A percentile compares a stretch with the other conserved stretches of the same genome.
phyloP scores from a whole-genome alignment of 2,888 invertebrate genomes.

The Eulithis testata region DNA sequence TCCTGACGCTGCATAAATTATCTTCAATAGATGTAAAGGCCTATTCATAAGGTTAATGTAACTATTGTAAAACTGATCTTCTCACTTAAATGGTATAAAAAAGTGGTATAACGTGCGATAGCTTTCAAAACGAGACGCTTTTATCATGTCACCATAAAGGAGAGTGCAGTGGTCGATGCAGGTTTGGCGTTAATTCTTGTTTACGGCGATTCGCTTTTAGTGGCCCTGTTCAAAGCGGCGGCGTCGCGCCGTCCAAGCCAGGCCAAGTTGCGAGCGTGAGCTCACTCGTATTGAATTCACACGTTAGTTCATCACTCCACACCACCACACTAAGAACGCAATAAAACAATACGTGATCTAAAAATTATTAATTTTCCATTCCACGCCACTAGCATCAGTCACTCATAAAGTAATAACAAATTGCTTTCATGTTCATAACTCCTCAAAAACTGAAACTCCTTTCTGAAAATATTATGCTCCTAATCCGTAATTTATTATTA shows the following conservation, averaged over 20 bases:
- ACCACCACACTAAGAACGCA: conserved; percentile 13
- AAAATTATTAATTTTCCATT: neutral
- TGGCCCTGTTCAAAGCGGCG: conserved; percentile 67
- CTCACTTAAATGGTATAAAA: conserved; percentile 21
- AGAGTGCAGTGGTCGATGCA: conserved; percentile 78
- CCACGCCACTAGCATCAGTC: neutral
- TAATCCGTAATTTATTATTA: conserved; percentile 78
- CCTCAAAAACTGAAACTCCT: conserved; percentile 17
- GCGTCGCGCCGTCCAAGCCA: conserved; percentile 36
- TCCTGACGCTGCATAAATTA: too few relatives aligned
- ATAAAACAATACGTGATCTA: conserved; percentile 4
- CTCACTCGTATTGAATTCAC: conserved; percentile 57
- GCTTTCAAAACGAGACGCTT: conserved; percentile 68
- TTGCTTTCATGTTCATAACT: conserved; percentile 7
- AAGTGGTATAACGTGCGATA: conserved; percentile 47
- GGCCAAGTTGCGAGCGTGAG: conserved; percentile 50
- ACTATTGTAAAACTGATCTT: neutral
- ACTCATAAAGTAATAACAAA: conserved; percentile 6
- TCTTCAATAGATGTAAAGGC: too few relatives aligned
- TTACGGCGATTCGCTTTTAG: conserved; percentile 82
- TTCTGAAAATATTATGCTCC: conserved; percentile 60
- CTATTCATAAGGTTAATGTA: too few relatives aligned
- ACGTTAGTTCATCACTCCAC: conserved; percentile 39
- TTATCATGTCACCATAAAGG: conserved; percentile 78
- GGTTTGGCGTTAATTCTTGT: conserved; percentile 80